Percentiles rank a stretch among this genome's conserved stretches.
These are phyloP conservation scores for Aptenodytes forsteri DNA, from an alignment of 2,113 vertebrate species.

Conservation along the genomic window DNA sequence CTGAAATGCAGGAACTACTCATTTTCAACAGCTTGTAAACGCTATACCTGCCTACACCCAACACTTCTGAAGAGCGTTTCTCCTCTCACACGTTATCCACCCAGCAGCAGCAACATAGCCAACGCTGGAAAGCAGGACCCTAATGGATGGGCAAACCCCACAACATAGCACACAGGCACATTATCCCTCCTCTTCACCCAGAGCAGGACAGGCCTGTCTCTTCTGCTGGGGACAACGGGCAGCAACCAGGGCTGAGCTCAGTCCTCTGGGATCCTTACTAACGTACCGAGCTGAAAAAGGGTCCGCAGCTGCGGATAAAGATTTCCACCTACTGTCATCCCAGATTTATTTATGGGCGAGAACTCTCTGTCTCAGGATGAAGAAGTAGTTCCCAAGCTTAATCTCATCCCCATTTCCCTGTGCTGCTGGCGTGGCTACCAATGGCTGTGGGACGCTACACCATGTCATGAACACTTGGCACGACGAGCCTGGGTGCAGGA, in stretches of 20 bases:
- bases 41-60: background rate
- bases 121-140: background rate
- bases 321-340: background rate
- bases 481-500: background rate
- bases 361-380: background rate
- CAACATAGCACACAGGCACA: accelerated
- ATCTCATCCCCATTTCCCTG: background rate
- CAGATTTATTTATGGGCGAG: background rate
- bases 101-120: background rate
- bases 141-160: accelerated
- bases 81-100: accelerated
- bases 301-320: background rate
- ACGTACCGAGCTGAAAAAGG: background rate
- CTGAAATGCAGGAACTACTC: background rate
- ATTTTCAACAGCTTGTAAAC: background rate
- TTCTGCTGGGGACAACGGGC: accelerated
- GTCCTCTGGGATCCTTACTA: accelerated
- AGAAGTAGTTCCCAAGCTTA: background rate
- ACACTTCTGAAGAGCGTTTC: too few relatives aligned
- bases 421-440: background rate
- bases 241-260: background rate
- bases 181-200: accelerated
- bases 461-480: accelerated
- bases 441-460: accelerated
- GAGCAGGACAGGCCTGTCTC: background rate